Evolutionary conservation across 1,140 invertebrate species (phyloP).

Genomic region (Diorhabda sublineata): DNA sequence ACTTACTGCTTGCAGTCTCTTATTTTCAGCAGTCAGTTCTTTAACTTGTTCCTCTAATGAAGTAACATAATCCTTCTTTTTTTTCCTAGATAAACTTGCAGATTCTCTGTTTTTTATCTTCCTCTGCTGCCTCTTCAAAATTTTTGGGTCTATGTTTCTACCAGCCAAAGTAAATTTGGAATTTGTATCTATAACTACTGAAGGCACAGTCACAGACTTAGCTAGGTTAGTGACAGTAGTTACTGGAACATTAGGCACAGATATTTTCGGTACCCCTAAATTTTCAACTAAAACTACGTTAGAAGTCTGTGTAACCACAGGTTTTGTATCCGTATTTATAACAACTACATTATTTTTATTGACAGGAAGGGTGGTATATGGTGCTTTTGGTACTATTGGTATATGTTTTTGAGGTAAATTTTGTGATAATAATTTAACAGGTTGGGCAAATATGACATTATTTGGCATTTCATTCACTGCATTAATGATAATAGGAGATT

Average conservation of each 20-base stretch:
- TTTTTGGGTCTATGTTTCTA: slow-evolving; percentile 48
- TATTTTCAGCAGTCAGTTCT: slow-evolving; percentile 70
- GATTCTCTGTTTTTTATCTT: slow-evolving; percentile 91
- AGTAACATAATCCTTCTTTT: slow-evolving; percentile 87
- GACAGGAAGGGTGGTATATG: slow-evolving; percentile 21
- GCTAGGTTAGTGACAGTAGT: slow-evolving; percentile 14
- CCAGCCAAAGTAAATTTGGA: slow-evolving; percentile 14
- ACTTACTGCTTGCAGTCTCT: slow-evolving; percentile 65
- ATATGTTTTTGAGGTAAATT: slow-evolving; percentile 23
- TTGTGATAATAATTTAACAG: slow-evolving; percentile 21
- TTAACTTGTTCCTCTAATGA: slow-evolving; percentile 70
- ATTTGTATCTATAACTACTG: slow-evolving; percentile 24
- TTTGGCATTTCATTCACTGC: not conserved
- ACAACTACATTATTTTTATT: slow-evolving; percentile 30
- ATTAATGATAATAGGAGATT: slow-evolving; percentile 13
- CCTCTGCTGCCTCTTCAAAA: slow-evolving; percentile 76
- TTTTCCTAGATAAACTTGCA: slow-evolving; percentile 83
- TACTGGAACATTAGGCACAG: slow-evolving; percentile 15
- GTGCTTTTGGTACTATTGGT: slow-evolving; percentile 31
- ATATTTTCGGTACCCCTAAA: slow-evolving; percentile 21
- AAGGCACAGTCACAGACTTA: slow-evolving; percentile 18
- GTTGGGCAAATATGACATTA: slow-evolving; percentile 10
- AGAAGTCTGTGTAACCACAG: slow-evolving; percentile 1
- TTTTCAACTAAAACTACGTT: slow-evolving; percentile 39
- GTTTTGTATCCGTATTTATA: slow-evolving; percentile 18